A percentile compares a stretch with the other conserved stretches of the same genome.
phyloP scores from a whole-genome alignment of 2,113 vertebrate species.

The Rostratula benghalensis region DNA sequence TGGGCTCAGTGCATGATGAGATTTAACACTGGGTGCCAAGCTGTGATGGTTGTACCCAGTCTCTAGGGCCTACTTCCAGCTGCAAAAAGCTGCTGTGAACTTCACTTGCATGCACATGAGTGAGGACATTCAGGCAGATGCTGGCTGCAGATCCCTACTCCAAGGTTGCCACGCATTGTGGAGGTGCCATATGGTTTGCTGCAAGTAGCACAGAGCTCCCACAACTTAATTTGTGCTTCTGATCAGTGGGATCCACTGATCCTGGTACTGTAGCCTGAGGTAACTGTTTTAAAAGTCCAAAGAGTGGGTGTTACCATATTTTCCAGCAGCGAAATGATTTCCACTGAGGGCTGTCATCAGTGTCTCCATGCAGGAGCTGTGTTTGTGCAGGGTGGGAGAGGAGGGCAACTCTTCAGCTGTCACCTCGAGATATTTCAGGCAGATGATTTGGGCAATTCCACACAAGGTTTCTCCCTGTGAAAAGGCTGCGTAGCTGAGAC shows the following conservation, averaged over 20 bases:
- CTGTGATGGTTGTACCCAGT: neutral
- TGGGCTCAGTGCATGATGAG: neutral
- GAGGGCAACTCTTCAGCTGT: neutral
- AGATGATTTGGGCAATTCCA: neutral
- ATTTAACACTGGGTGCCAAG: neutral
- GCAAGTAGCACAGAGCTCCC: neutral
- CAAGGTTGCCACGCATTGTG: accelerated
- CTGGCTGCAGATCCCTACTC: neutral
- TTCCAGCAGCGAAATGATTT: neutral
- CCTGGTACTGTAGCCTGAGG: neutral
- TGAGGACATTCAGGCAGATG: neutral
- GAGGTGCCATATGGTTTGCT: neutral
- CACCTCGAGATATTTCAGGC: neutral
- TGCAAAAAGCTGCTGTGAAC: neutral
- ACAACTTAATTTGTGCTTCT: neutral
- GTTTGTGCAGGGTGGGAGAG: neutral
- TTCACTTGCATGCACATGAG: neutral
- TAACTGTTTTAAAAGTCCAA: neutral
- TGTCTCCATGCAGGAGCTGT: neutral
- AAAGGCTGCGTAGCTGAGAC: neutral
- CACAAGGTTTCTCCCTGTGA: neutral
- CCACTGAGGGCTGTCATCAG: neutral
- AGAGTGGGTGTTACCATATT: neutral
- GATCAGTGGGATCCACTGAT: neutral
- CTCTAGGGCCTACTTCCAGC: neutral